A percentile compares a stretch with the other conserved stretches of the same genome.
Evolutionary conservation across 1,140 invertebrate species (phyloP).

Genomic region (Drosophila prosaltans): DNA sequence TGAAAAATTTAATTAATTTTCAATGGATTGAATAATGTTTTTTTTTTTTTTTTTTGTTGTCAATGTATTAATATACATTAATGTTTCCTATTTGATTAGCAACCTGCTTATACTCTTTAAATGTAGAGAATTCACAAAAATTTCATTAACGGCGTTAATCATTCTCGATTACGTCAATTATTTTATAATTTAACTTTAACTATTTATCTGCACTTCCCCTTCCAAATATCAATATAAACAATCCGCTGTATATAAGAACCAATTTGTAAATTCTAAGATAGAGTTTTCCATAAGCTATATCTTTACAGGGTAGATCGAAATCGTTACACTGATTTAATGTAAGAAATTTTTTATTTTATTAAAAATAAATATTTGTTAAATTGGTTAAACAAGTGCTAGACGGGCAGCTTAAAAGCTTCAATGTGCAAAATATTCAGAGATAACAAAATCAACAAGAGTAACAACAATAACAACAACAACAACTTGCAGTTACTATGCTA

Average conservation of each 20-base stretch:
- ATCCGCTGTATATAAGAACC: too few relatives aligned
- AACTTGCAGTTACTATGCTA: constrained; percentile 54
- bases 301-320: too few relatives aligned
- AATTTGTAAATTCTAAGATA: too few relatives aligned
- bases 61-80: background rate
- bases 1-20: constrained; percentile 2
- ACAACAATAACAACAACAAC: constrained; percentile 1
- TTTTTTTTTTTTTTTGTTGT: background rate
- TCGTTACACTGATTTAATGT: background rate
- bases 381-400: constrained; percentile 43
- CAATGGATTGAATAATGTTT: background rate
- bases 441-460: constrained; percentile 54
- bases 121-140: too few relatives aligned
- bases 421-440: constrained; percentile 55
- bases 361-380: constrained; percentile 45
- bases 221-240: too few relatives aligned
- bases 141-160: too few relatives aligned
- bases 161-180: too few relatives aligned
- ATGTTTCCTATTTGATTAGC: background rate
- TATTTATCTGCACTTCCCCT: too few relatives aligned
- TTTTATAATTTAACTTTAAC: too few relatives aligned
- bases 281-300: too few relatives aligned
- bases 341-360: background rate
- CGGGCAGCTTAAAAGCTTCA: constrained; percentile 54
- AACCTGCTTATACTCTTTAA: background rate